Conservation (phyloP, 92 coral and sea anemone genomes). For the Blastomussa wellsi region DNA sequence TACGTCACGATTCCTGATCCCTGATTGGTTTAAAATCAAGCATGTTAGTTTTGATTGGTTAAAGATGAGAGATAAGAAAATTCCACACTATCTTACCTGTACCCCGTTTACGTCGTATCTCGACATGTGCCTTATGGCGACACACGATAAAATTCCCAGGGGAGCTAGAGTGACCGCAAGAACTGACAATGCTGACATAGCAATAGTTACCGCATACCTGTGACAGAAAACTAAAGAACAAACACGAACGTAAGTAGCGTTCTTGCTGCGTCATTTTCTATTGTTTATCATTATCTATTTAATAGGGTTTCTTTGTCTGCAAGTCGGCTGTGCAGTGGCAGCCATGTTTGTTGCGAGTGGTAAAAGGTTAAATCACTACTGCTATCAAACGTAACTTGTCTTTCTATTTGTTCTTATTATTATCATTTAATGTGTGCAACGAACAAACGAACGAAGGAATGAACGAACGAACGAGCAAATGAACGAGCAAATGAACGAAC, state of each 20-base stretch:
- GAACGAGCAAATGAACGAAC: too few relatives aligned
- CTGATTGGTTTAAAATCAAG: not conserved
- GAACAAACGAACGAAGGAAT: too few relatives aligned
- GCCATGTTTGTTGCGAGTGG: too few relatives aligned
- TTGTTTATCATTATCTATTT: not conserved
- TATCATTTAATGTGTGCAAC: too few relatives aligned
- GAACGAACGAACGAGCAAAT: too few relatives aligned
- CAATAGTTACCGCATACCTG: slow-evolving; percentile 42
- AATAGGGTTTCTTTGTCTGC: too few relatives aligned
- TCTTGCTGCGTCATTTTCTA: not conserved
- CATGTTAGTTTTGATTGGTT: too few relatives aligned
- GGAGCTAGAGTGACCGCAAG: slow-evolving; percentile 42
- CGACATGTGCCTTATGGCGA: not conserved
- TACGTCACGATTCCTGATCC: not conserved
- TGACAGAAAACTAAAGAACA: slow-evolving; percentile 43
- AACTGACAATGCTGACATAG: slow-evolving; percentile 44
- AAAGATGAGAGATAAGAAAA: not conserved
- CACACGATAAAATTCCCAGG: slow-evolving; percentile 30
- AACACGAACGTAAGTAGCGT: not conserved
- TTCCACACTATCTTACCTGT: not conserved
- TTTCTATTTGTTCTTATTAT: too few relatives aligned
- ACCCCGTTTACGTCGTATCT: not conserved
- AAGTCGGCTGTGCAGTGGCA: too few relatives aligned
- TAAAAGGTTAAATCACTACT: too few relatives aligned
- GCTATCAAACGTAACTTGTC: too few relatives aligned